Evolutionary conservation across 2,797 vertebrate genomes (phyloP).

Genomic region (Nannoperca obscura): DNA sequence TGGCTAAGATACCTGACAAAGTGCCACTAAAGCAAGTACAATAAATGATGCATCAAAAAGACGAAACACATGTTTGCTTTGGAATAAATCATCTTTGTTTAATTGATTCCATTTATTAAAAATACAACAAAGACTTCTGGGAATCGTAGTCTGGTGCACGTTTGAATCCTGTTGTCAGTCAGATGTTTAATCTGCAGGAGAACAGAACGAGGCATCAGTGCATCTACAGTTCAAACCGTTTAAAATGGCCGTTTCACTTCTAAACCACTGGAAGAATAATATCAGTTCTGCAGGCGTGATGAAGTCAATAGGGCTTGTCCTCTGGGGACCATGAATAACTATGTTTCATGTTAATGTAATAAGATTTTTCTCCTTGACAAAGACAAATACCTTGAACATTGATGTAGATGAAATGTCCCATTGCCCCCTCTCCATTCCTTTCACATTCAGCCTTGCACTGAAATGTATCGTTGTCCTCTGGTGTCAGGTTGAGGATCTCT

Average conservation of each 20-base stretch:
- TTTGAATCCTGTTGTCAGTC: background rate
- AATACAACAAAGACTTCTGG: background rate
- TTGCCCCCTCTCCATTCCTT: fast-evolving
- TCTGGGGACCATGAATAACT: background rate
- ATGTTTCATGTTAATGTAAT: background rate
- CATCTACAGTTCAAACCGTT: no score
- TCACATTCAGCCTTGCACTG: conserved; percentile 58
- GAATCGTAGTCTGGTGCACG: background rate
- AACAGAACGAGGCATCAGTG: background rate
- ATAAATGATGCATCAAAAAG: background rate
- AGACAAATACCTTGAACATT: conserved; percentile 15
- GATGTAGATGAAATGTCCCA: conserved; percentile 44
- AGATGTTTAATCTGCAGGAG: conserved; percentile 24
- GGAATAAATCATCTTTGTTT: background rate
- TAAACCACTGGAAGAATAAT: background rate
- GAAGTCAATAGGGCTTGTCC: background rate
- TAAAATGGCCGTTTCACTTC: background rate
- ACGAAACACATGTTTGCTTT: no score
- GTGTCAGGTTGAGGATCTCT: conserved; percentile 42
- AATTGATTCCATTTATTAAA: background rate
- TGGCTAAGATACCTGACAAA: background rate
- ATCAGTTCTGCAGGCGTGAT: background rate
- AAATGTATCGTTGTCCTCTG: fast-evolving
- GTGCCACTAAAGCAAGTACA: background rate
- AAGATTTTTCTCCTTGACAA: no score